phyloP scores from a whole-genome alignment of 2,113 vertebrate species.

The Mola mola region DNA sequence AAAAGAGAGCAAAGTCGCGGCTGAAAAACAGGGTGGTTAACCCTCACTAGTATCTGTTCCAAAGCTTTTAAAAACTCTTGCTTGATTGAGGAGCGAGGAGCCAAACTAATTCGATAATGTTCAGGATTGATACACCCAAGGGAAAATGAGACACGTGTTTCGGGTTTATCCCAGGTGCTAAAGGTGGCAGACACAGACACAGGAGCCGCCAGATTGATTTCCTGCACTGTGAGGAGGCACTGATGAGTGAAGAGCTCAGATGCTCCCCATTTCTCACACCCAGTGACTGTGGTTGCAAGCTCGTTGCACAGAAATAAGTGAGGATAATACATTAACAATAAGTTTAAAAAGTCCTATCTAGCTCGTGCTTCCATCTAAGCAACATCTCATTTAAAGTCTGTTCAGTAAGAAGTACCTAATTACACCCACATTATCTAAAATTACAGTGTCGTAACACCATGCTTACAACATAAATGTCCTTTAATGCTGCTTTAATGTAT shows the following conservation, averaged over 20 bases:
- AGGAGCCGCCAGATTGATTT: constrained; percentile 30
- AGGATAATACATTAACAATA: constrained; percentile 36
- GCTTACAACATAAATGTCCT: constrained; percentile 70
- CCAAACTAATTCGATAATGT: too few relatives aligned
- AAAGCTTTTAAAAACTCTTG: too few relatives aligned
- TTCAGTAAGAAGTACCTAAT: constrained; percentile 75
- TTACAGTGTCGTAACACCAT: constrained; percentile 74
- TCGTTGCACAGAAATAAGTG: constrained; percentile 5
- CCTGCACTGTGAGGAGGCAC: constrained; percentile 29
- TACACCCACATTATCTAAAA: constrained; percentile 78
- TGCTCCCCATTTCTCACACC: constrained; percentile 23
- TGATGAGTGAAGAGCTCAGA: constrained; percentile 42
- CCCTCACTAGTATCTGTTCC: constrained; percentile 7
- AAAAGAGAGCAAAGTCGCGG: constrained; percentile 30
- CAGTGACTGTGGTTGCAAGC: constrained; percentile 10
- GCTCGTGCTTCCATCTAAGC: constrained; percentile 21
- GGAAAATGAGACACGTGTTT: neutral
- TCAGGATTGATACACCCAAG: too few relatives aligned
- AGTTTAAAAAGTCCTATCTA: constrained; percentile 19
- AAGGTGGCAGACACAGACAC: constrained; percentile 11
- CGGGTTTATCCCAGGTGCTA: constrained; percentile 20
- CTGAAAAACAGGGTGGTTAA: constrained; percentile 15
- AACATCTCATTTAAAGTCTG: constrained; percentile 68
- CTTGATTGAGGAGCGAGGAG: too few relatives aligned
- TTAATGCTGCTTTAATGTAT: constrained; percentile 52